phyloP scores from a whole-genome alignment of 2,113 vertebrate genomes.

The Alligator sinensis region DNA sequence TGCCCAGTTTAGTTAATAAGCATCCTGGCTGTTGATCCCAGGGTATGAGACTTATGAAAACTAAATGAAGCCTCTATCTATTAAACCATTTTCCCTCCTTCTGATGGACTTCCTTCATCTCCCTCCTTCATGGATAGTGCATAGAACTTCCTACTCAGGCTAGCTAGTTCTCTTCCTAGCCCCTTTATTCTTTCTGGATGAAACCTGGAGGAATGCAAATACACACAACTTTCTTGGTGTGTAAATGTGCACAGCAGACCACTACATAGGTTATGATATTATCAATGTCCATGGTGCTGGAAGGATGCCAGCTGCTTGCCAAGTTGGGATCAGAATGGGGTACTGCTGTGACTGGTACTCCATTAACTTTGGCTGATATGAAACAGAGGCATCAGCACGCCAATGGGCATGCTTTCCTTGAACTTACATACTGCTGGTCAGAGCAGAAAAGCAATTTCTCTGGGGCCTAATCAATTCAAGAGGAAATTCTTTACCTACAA shows the following conservation, averaged over 20 bases:
- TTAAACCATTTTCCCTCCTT: not conserved
- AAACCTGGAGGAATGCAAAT: not conserved
- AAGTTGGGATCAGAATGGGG: rapidly evolving
- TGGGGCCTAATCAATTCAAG: not conserved
- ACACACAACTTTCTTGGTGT: not conserved
- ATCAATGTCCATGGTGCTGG: not conserved
- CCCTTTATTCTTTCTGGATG: not conserved
- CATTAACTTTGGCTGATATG: not conserved
- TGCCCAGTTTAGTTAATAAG: not conserved
- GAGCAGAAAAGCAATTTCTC: not conserved
- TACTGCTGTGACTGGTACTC: not conserved
- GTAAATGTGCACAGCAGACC: not conserved
- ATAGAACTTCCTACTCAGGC: not conserved
- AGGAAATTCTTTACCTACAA: not conserved
- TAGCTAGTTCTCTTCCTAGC: not conserved
- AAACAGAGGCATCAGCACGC: not conserved
- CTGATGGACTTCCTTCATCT: not conserved
- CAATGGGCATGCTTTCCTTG: rapidly evolving
- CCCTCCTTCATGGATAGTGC: not conserved
- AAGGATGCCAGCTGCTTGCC: not conserved
- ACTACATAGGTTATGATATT: rapidly evolving
- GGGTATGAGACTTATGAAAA: not conserved
- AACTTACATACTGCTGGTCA: not conserved
- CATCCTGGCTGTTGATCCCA: not conserved
- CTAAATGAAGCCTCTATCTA: not conserved